These are phyloP conservation scores for Apistogramma diplotaenia DNA, from an alignment of 2,113 vertebrate genomes.

Conservation along the genomic window DNA sequence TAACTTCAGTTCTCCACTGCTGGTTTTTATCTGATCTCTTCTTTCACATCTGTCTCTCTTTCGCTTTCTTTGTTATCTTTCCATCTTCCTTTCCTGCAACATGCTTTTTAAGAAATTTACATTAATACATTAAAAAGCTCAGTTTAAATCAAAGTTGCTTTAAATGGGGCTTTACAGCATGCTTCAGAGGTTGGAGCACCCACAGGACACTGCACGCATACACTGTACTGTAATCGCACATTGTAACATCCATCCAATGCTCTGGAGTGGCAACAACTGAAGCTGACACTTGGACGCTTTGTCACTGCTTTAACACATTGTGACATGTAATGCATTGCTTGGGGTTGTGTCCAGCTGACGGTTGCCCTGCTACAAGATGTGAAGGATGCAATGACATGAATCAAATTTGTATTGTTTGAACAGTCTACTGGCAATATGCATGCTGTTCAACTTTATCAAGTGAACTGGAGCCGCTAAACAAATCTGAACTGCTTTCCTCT, in stretches of 20 bases:
- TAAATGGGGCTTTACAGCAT: not conserved
- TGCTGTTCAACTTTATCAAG: slow-evolving; percentile 5
- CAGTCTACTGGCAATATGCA: not conserved
- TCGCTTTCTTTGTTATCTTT: not conserved
- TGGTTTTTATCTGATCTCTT: slow-evolving; percentile 26
- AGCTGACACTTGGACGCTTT: slow-evolving; percentile 5
- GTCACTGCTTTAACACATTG: slow-evolving; percentile 7
- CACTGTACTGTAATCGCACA: too few relatives aligned
- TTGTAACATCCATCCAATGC: not conserved
- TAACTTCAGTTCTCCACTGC: slow-evolving; percentile 41
- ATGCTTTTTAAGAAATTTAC: slow-evolving; percentile 18
- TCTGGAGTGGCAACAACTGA: slow-evolving; percentile 4
- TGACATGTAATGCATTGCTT: not conserved
- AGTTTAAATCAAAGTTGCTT: not conserved
- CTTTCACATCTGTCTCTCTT: not conserved
- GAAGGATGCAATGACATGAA: not conserved
- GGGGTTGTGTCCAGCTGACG: not conserved
- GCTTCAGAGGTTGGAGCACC: slow-evolving; percentile 1
- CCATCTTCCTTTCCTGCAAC: not conserved
- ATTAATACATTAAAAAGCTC: not conserved
- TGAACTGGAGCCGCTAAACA: slow-evolving; percentile 1
- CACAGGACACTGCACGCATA: not conserved
- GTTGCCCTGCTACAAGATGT: not conserved
- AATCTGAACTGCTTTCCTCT: not conserved
- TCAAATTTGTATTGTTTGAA: slow-evolving; percentile 11